These are phyloP conservation scores for Pogoniulus pusillus DNA, from an alignment of 2,797 vertebrate species.

Conservation along the genomic window DNA sequence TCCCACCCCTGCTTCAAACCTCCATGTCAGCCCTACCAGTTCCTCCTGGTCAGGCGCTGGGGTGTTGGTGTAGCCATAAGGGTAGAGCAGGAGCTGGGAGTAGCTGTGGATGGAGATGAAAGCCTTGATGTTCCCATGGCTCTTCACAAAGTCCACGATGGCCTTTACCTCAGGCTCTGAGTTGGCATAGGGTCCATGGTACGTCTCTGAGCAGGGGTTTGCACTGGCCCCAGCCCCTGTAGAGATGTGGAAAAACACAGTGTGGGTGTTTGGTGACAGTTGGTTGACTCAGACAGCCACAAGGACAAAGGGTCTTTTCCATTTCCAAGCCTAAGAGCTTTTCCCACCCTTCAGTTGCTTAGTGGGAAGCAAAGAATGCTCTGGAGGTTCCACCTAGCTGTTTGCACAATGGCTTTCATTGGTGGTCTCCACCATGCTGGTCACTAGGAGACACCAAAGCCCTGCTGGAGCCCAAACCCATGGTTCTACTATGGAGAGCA, in stretches of 20 bases:
- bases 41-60: constrained; percentile 74
- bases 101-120: constrained; percentile 96
- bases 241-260: background rate
- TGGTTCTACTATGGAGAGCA: fast-evolving
- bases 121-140: constrained; percentile 88
- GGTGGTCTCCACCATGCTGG: background rate
- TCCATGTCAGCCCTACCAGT: constrained; percentile 75
- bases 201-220: constrained; percentile 85
- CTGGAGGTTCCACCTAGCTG: background rate
- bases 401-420: background rate
- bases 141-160: constrained; percentile 91
- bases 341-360: background rate
- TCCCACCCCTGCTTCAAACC: background rate
- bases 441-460: background rate
- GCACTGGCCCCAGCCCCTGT: constrained; percentile 83
- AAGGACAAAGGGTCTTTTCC: background rate
- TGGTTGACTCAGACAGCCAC: background rate
- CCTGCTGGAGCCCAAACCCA: background rate
- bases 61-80: constrained; percentile 85
- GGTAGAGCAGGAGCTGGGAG: constrained; percentile 94
- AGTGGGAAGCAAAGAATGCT: fast-evolving
- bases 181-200: constrained; percentile 81
- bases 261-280: background rate
- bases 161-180: constrained; percentile 91
- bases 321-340: background rate